Evolutionary conservation across 2,113 vertebrate species (phyloP).

Genomic region (Prietella phreatophila): DNA sequence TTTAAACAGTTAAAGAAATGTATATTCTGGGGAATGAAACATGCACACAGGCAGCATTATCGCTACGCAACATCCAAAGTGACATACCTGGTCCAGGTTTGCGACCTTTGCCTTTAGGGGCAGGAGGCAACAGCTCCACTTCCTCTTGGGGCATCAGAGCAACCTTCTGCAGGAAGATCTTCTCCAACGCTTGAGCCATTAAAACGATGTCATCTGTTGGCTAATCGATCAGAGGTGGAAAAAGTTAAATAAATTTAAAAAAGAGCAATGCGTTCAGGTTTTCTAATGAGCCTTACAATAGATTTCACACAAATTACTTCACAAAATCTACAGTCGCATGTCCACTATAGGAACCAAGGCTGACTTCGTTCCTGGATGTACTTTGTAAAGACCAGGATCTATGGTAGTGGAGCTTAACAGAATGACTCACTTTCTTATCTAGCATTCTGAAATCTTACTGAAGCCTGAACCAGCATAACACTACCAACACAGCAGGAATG

Average conservation of each 20-base stretch:
- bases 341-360: neutral
- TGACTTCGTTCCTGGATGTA: neutral
- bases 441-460: neutral
- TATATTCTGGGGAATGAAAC: neutral
- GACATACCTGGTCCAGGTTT: constrained; percentile 77
- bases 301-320: neutral
- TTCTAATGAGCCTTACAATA: neutral
- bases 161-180: constrained; percentile 93
- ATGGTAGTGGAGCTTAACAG: neutral
- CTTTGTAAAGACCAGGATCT: neutral
- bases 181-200: constrained; percentile 96
- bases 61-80: neutral
- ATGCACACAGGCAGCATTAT: neutral
- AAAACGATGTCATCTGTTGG: constrained; percentile 97
- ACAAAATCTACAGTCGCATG: neutral
- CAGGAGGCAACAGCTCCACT: constrained; percentile 81
- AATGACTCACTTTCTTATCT: neutral
- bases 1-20: neutral
- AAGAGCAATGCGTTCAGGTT: neutral
- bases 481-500: neutral
- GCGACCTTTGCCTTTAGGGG: constrained; percentile 83
- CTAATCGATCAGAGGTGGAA: constrained; percentile 64
- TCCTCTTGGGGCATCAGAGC: constrained; percentile 89
- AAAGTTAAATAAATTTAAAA: neutral
- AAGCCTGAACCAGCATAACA: neutral